Percentiles rank a stretch among this genome's conserved stretches.
These are phyloP conservation scores for Hoplostethus atlanticus DNA, from an alignment of 2,797 vertebrate genomes.

Conservation along the genomic window DNA sequence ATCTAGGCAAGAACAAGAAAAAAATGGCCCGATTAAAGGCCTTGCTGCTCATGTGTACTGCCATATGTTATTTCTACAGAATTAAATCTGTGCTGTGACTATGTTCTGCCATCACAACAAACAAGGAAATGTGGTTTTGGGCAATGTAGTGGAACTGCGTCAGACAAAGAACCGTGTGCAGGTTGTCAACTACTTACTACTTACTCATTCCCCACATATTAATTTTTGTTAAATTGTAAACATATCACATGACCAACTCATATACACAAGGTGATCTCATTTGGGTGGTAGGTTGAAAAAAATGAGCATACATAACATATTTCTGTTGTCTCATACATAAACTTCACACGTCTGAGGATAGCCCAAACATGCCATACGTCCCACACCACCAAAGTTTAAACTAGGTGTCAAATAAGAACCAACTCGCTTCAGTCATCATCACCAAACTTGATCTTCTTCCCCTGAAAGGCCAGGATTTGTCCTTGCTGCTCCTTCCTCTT, in stretches of 20 bases:
- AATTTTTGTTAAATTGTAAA: background rate
- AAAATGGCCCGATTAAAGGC: background rate
- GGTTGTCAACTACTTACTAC: background rate
- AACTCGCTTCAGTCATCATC: constrained; percentile 79
- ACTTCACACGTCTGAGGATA: background rate
- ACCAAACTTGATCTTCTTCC: constrained; percentile 96
- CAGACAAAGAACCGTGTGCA: background rate
- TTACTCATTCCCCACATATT: background rate
- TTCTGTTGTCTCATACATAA: constrained; percentile 13
- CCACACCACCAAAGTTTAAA: background rate
- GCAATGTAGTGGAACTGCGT: background rate
- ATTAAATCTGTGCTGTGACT: background rate
- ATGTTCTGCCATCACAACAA: background rate
- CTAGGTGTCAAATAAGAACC: background rate
- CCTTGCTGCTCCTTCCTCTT: constrained; percentile 92
- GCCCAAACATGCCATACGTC: background rate
- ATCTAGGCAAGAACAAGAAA: background rate
- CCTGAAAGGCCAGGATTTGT: constrained; percentile 93
- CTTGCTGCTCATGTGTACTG: background rate
- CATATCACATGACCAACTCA: no score
- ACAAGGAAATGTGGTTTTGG: background rate
- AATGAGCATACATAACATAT: background rate
- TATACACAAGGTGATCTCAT: no score
- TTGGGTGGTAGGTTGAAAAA: no score
- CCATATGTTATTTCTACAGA: background rate